Evolutionary conservation across 2,797 vertebrate species (phyloP).

Genomic region (Xenops minutus): DNA sequence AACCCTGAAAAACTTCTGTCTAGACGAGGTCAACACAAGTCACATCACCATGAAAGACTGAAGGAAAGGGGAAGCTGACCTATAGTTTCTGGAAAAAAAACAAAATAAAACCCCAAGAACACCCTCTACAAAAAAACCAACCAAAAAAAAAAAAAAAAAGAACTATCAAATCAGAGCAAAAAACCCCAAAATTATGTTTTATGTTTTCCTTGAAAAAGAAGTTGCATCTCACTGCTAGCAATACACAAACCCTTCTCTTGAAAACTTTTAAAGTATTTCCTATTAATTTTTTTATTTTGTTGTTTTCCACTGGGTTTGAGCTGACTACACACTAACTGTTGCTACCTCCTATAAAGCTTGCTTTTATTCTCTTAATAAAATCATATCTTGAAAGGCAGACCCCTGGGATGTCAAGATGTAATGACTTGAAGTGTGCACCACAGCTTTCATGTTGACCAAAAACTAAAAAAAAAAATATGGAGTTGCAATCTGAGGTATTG

Average conservation of each 20-base stretch:
- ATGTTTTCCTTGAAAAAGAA: not conserved
- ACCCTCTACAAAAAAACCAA: too few species aligned
- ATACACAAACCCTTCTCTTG: not conserved
- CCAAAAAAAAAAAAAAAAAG: accelerated
- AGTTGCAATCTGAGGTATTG: not conserved
- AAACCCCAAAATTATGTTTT: not conserved
- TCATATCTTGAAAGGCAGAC: not conserved
- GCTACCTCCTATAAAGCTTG: not conserved
- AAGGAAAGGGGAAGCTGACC: not conserved
- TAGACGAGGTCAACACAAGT: not conserved
- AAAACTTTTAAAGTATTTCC: not conserved
- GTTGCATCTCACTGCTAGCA: not conserved
- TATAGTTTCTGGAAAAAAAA: not conserved
- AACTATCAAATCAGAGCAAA: not conserved
- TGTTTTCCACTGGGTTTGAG: not conserved
- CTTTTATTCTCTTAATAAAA: not conserved
- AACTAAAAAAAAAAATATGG: too few species aligned
- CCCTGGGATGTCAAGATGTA: not conserved
- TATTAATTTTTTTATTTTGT: not conserved
- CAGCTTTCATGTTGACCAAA: not conserved
- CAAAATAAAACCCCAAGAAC: not conserved
- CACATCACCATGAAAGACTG: not conserved
- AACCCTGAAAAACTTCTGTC: not conserved
- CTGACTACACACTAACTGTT: not conserved
- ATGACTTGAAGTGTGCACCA: not conserved